These are phyloP conservation scores for Lomographa bimaculata DNA, from an alignment of 2,888 invertebrate genomes.

Conservation along the genomic window DNA sequence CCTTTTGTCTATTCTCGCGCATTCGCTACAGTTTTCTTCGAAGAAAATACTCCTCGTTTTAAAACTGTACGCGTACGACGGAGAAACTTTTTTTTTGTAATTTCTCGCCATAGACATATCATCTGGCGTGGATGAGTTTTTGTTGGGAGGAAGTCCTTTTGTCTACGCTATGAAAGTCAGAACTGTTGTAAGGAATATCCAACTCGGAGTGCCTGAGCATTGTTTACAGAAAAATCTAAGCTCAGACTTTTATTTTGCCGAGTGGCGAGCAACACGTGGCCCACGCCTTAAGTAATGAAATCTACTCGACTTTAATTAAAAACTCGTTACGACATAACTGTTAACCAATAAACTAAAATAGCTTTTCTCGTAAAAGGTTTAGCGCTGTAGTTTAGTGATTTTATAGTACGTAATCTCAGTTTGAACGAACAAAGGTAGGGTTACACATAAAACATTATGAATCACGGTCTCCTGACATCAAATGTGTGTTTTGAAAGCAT, in stretches of 20 bases:
- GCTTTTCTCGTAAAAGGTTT: slow-evolving; percentile 49
- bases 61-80: slow-evolving; percentile 67
- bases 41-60: slow-evolving; percentile 72
- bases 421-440: slow-evolving; percentile 44
- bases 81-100: slow-evolving; percentile 73
- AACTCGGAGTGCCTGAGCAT: slow-evolving; percentile 65
- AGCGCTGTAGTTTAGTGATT: slow-evolving; percentile 47
- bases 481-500: slow-evolving; percentile 50
- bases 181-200: slow-evolving; percentile 77
- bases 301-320: slow-evolving; percentile 64
- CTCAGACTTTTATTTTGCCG: slow-evolving; percentile 58
- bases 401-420: slow-evolving; percentile 50
- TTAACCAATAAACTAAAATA: slow-evolving; percentile 57
- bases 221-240: slow-evolving; percentile 75
- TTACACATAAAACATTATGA: slow-evolving; percentile 58
- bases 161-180: slow-evolving; percentile 78
- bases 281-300: slow-evolving; percentile 69
- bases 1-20: slow-evolving; percentile 75
- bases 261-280: slow-evolving; percentile 70
- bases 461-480: slow-evolving; percentile 49
- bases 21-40: slow-evolving; percentile 76
- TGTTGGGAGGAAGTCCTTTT: slow-evolving; percentile 79
- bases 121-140: slow-evolving; percentile 81
- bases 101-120: slow-evolving; percentile 82
- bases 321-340: slow-evolving; percentile 54